Evolutionary conservation across 2,797 vertebrate species (phyloP), one percentile per base, ranked within the genome.

Genomic region (Pteropus rufus): DNA sequence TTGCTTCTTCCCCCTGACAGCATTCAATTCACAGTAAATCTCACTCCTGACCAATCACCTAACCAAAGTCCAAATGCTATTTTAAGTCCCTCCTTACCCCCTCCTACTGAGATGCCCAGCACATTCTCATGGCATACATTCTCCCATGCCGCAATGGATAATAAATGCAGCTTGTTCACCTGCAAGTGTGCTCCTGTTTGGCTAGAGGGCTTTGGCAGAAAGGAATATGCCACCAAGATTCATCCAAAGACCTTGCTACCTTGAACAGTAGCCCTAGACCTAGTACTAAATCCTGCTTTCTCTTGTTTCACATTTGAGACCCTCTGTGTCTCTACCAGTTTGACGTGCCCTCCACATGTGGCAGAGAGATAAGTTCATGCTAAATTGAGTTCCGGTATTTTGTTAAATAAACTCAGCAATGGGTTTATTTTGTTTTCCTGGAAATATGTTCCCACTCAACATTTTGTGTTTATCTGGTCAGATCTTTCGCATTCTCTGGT

Each of bases 51-150:
- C 49, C 39, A 36, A 0, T 62, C 52, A 62, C 70, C 12, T n/a
- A 67, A 31, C 15, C 69, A 2, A 39, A 34, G 19, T 64, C 87
- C 19, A 67, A 54, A 52, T 49, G 54, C 12, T 2, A 2, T 9
- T 18, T 6, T 31, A 69, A 62, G 46, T 56, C 49, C 49, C 31
- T 80, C 10, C 31, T 3, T 44, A 8, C 24, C 34, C 7, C 21
- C 24, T 88, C n/a, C 41, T 49, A 21, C 3, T 26, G 49, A 79
- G n/a, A 77, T 36, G 23, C n/a, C 46, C 5, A 15, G 3, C 0
- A 1, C 8, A 11, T 54, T 23, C n/a, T 16, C 1, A 4, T 3
- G 15, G 12, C 4, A 8, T 26, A 31, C 16, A 5, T 44, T 18
- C 46, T 72, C 26, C 36, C 29, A 18, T 7, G 14, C 11, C 34